A percentile compares a stretch with the other conserved stretches of the same genome.
Conservation (phyloP, 2,888 invertebrate species). For the Melitaea athalia region DNA sequence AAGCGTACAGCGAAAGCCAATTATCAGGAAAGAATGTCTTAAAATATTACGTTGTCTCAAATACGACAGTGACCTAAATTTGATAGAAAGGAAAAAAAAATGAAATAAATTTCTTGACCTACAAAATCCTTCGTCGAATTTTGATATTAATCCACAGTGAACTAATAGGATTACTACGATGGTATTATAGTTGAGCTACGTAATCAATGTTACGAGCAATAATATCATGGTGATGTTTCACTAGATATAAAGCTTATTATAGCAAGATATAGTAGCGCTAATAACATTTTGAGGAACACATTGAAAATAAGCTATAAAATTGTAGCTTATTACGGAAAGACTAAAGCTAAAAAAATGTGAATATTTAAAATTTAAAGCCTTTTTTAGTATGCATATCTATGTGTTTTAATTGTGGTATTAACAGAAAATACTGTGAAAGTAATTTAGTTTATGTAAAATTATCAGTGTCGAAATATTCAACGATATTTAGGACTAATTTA, state of each 20-base stretch:
- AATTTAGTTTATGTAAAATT: no score
- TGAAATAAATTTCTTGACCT: slow-evolving; percentile 8
- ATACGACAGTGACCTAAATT: background rate
- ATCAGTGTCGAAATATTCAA: no score
- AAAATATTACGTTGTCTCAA: background rate
- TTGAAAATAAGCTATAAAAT: no score
- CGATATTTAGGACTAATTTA: no score
- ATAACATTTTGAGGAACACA: no score
- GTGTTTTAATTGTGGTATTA: no score
- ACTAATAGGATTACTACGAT: slow-evolving; percentile 24
- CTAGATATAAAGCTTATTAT: background rate
- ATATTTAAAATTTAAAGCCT: no score
- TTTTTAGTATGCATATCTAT: no score
- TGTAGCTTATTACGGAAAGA: no score
- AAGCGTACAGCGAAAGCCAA: background rate
- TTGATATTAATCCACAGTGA: slow-evolving; percentile 6
- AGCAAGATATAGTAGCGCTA: background rate
- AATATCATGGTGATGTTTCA: background rate
- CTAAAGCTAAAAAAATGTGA: no score
- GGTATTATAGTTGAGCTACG: slow-evolving; percentile 9
- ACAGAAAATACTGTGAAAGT: no score
- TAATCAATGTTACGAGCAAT: slow-evolving; percentile 3
- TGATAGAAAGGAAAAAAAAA: background rate
- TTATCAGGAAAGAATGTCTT: background rate
- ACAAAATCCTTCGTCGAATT: background rate